These are phyloP conservation scores for Acleris emargana DNA, from an alignment of 2,888 invertebrate genomes.

Conservation along the genomic window DNA sequence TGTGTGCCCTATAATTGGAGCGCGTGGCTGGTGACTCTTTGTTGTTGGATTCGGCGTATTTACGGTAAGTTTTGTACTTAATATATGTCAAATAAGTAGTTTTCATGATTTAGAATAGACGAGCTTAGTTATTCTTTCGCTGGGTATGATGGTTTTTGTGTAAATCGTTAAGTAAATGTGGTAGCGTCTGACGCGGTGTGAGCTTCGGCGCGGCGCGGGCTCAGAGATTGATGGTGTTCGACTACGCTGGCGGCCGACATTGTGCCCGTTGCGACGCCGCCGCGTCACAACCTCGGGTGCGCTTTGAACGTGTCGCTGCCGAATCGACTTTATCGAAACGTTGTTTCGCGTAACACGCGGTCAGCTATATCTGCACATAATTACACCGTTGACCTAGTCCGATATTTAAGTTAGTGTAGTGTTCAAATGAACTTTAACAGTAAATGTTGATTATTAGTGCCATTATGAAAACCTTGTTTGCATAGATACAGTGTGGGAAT, in stretches of 20 bases:
- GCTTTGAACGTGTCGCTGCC: constrained; percentile 64
- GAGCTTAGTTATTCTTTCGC: constrained; percentile 41
- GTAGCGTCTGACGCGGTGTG: constrained; percentile 70
- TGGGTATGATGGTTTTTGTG: constrained; percentile 40
- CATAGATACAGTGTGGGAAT: constrained; percentile 14
- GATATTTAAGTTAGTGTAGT: constrained; percentile 47
- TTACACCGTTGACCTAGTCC: constrained; percentile 51
- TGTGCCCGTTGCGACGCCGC: constrained; percentile 67
- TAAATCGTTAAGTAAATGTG: constrained; percentile 52
- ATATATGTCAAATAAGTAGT: constrained; percentile 48
- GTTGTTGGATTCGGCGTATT: constrained; percentile 80
- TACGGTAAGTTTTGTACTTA: constrained; percentile 71
- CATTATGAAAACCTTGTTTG: constrained; percentile 5
- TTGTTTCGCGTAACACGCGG: constrained; percentile 41
- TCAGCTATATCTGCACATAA: constrained; percentile 26
- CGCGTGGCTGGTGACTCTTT: constrained; percentile 83
- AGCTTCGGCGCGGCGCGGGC: constrained; percentile 59
- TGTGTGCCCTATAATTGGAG: constrained; percentile 81
- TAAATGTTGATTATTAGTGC: constrained; percentile 21
- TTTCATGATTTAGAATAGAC: constrained; percentile 39
- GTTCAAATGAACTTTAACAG: constrained; percentile 18
- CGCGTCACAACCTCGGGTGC: constrained; percentile 70
- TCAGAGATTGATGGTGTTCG: constrained; percentile 52
- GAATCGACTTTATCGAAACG: constrained; percentile 67
- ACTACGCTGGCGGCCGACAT: constrained; percentile 65